phyloP scores from a whole-genome alignment of 2,113 vertebrate species.

The Hydropotes inermis region DNA sequence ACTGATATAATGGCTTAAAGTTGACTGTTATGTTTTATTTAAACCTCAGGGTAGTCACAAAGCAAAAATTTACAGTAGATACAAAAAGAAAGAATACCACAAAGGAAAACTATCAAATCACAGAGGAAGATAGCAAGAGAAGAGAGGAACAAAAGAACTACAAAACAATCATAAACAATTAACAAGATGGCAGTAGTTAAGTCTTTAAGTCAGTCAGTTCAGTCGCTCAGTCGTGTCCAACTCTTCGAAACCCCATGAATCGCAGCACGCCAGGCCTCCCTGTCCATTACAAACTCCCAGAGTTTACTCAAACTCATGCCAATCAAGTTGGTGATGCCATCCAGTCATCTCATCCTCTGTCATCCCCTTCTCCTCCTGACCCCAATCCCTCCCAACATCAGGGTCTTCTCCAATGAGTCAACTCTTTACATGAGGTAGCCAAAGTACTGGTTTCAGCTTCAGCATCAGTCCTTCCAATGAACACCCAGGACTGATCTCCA shows the following conservation, averaged over 20 bases:
- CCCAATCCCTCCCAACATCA: too few relatives aligned
- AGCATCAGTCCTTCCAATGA: too few relatives aligned
- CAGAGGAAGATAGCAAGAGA: neutral
- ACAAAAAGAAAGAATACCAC: neutral
- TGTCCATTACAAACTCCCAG: neutral
- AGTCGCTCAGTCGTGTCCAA: neutral
- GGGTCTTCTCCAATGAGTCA: too few relatives aligned
- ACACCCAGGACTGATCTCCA: neutral
- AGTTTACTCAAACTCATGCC: neutral
- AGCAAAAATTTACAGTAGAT: neutral
- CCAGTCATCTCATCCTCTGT: neutral
- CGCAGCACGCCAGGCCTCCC: neutral
- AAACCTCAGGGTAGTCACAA: neutral
- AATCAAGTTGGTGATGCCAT: neutral
- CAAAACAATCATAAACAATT: neutral
- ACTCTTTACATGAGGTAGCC: too few relatives aligned
- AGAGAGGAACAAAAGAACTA: neutral
- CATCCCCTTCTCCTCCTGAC: too few relatives aligned
- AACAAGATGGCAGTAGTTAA: neutral
- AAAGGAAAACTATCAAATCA: neutral
- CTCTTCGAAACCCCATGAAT: neutral
- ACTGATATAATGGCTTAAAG: neutral
- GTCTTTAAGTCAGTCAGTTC: neutral
- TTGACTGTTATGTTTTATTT: neutral
- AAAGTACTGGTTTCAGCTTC: too few relatives aligned